Evolutionary conservation across 2,797 vertebrate species (phyloP), one percentile per base, ranked within the genome.

Genomic region (Pelodytes ibericus): DNA sequence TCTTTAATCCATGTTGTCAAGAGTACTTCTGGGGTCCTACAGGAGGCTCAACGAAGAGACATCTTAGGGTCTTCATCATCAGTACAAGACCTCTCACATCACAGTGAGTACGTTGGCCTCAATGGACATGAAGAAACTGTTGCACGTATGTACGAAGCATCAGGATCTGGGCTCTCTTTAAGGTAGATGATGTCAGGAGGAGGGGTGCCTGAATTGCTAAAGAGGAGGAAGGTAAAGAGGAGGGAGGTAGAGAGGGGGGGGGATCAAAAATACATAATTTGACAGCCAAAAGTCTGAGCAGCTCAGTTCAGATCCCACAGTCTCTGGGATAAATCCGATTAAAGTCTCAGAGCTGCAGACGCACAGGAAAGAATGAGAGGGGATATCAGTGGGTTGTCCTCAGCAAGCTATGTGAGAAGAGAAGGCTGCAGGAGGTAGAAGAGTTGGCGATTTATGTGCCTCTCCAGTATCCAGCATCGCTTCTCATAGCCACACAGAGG

Each of bases 241-340:
- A 36, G 33, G 13, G 41, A 44, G 41, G 41, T 11, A 44, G 15
- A 44, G 18, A 9, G 11, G 1, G 16, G 18, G 39, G 11, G 2
- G 3, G 47, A 1, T 30, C 44, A 53, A 31, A 65, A 33, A 29
- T 44, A 72, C 60, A 73, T 73, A 44, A 64, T 61, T 57, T 56
- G 39, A 68, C 56, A 51, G 39, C 27, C 33, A 47, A 67, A 74
- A 75, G 72, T 75, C 63, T 60, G 33, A 68, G 63, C 72, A 25
- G 62, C 61, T 73, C 72, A 9, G 51, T 25, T 33, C 33, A 44
- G 24, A 74, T 53, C 64, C 30, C 47, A 58, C 26, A 16, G 31
- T n/a, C 15, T 47, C 59, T 10, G 26, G 20, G 24, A 20, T 13
- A n/a, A 74, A 73, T 74, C 71, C 61, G 71, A 57, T 65, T 56